Base-by-base conservation (phyloP, 2,888 invertebrate genomes). In the Galeruca laticollis region DNA sequence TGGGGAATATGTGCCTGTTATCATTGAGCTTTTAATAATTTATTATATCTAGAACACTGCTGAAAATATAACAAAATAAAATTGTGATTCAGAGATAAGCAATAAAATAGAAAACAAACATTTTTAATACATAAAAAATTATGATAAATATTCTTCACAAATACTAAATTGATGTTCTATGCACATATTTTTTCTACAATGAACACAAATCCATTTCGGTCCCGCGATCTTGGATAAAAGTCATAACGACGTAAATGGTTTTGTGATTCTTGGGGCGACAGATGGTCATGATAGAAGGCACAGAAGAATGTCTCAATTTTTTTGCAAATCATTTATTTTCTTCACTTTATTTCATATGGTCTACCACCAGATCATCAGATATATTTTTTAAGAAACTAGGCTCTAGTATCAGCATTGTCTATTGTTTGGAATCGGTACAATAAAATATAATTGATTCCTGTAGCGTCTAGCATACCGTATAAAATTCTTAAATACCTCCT, bases 191-290 rank as follows among this genome's bases (percentile, higher is more conserved):
- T 10, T 43, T n/a, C 10, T 6, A 3, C 3, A n/a, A n/a, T 43
- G 43, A 43, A 43, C 43, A n/a, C 43, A 43, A 43, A 43, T 40
- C 40, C 40, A 5, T 40, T 40, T 40, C 43, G 43, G 10, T 43
- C 5, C 43, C 43, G 43, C 5, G 43, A 43, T 43, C 43, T 0
- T 43, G 43, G 43, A 9, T 9, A 43, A 43, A 9, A 43, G 43
- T 43, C 43, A 1, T n/a, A 43, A 43, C 43, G 43, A 43, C 43
- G 3, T 43, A n/a, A 43, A 10, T 2, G 43, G 43, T n/a, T 43
- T n/a, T n/a, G n/a, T n/a, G n/a, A n/a, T n/a, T n/a, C n/a, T 9
- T 26, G 4, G 6, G 26, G 3, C 11, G 8, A 11, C 10, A 11
- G 5, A 43, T n/a, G 5, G 1, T 15, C 13, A 11, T 5, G 5